Evolutionary conservation across 2,888 invertebrate genomes (phyloP), one percentile per base, ranked within the genome.

Genomic region (Ophonus ardosiacus): DNA sequence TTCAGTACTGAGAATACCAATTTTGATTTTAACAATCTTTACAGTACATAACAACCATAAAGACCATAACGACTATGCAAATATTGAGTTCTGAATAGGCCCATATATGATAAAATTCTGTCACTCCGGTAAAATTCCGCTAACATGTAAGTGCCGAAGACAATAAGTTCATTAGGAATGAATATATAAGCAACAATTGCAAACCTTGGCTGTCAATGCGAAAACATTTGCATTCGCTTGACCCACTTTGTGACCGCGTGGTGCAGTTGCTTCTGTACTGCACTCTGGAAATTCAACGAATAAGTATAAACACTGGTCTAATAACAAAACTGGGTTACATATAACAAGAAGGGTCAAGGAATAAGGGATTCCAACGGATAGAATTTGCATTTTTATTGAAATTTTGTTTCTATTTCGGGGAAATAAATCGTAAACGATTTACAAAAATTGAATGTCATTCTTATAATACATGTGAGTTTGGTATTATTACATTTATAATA

Each of bases 181-280:
- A 51, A 51, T 51, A 1, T 6, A 13, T 0, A 8, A 51, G 43
- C 43, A 51, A 51, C 43, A 51, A 51, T 51, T 51, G 24, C 63
- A 63, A 63, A 63, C 63, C 63, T 63, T 68, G 68, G 31, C 38
- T 24, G 31, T 24, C 68, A 68, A 3, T 68, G 31, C 38, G 15
- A 31, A 21, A 6, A 63, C 24, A 68, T 68, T 68, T 38, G 38
- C 68, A 68, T 68, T 68, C 24, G 24, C 63, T 24, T 68, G 68
- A 68, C 68, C 68, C 15, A 68, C 13, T 15, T 68, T 15, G 68
- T 38, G n/a, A 38, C 68, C 38, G 15, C 21, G 24, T n/a, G 38
- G 31, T n/a, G 38, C 68, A 15, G 63, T 10, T 68, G 40, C 68
- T 31, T 31, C 68, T 31, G 15, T 31, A 38, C 68, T 31, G 15